Evolutionary conservation across 2,113 vertebrate species (phyloP).

Genomic region (Sialia sialis): DNA sequence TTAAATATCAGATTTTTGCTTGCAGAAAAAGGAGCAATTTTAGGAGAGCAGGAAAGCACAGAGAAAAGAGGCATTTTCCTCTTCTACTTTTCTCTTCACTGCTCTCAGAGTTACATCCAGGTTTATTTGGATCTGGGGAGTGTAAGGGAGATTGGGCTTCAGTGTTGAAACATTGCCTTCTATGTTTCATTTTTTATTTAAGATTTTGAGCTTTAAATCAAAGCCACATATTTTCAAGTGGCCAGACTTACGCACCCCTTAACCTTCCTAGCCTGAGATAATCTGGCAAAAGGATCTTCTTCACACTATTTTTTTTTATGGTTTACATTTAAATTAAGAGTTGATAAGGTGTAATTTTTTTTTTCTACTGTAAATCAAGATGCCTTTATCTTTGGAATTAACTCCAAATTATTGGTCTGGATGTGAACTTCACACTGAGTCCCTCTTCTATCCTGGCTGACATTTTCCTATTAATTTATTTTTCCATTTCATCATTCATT

Average conservation of each 20-base stretch:
- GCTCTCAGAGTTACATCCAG: neutral
- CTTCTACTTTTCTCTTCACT: neutral
- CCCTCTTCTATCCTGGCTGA: constrained; percentile 69
- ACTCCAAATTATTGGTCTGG: constrained; percentile 70
- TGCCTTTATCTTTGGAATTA: constrained; percentile 61
- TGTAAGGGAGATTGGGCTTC: neutral
- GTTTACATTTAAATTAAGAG: constrained; percentile 58
- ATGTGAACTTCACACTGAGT: constrained; percentile 65
- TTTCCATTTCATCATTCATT: constrained; percentile 75
- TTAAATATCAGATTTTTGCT: neutral
- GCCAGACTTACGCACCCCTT: neutral
- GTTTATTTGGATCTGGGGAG: neutral
- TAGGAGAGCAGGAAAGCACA: neutral
- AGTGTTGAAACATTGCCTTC: neutral
- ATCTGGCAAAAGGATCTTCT: constrained; percentile 23
- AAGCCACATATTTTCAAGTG: constrained; percentile 43
- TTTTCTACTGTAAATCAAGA: constrained; percentile 61
- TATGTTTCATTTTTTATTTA: neutral
- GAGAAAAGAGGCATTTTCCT: neutral
- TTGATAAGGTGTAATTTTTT: constrained; percentile 34
- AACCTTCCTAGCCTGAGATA: constrained; percentile 21
- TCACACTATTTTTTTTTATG: constrained; percentile 16
- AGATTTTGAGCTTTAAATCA: constrained; percentile 56
- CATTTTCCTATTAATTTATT: constrained; percentile 75
- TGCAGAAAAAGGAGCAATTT: neutral